These are phyloP conservation scores for Trileptium ribeirensis DNA, from an alignment of 2,888 invertebrate genomes.

Conservation along the genomic window DNA sequence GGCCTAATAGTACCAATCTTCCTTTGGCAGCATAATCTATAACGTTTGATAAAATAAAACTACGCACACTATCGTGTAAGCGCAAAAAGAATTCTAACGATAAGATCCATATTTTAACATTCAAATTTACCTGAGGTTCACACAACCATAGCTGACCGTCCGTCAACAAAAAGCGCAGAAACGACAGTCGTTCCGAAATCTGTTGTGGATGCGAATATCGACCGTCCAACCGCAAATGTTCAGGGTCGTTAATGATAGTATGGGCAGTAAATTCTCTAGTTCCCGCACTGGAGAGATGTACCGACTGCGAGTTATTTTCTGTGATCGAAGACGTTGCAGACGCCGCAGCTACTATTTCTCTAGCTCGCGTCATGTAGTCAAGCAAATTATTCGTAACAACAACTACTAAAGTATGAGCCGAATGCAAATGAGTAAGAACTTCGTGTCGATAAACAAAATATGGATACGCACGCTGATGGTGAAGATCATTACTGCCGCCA, in stretches of 20 bases:
- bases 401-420: slow-evolving; percentile 82
- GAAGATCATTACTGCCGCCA: slow-evolving; percentile 23
- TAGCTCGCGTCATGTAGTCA: slow-evolving; percentile 29
- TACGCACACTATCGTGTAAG: too few relatives aligned
- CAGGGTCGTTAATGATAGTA: background rate
- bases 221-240: slow-evolving; percentile 60
- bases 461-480: slow-evolving; percentile 34
- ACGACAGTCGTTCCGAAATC: slow-evolving; percentile 69
- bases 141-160: slow-evolving; percentile 94
- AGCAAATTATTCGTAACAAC: slow-evolving; percentile 83
- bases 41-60: too few relatives aligned
- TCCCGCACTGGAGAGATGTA: too few relatives aligned
- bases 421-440: slow-evolving; percentile 81
- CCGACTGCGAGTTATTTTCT: too few relatives aligned
- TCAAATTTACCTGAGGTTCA: slow-evolving; percentile 88
- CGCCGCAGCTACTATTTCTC: background rate
- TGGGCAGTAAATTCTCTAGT: background rate
- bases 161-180: slow-evolving; percentile 53
- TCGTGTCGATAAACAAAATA: slow-evolving; percentile 59
- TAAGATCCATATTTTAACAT: too few relatives aligned
- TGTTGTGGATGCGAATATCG: slow-evolving; percentile 84
- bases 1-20: too few relatives aligned
- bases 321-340: too few relatives aligned
- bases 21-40: too few relatives aligned
- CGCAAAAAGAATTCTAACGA: too few relatives aligned